A percentile compares a stretch with the other conserved stretches of the same genome.
phyloP scores from a whole-genome alignment of 2,113 vertebrate species.

The Perca schrenkii region DNA sequence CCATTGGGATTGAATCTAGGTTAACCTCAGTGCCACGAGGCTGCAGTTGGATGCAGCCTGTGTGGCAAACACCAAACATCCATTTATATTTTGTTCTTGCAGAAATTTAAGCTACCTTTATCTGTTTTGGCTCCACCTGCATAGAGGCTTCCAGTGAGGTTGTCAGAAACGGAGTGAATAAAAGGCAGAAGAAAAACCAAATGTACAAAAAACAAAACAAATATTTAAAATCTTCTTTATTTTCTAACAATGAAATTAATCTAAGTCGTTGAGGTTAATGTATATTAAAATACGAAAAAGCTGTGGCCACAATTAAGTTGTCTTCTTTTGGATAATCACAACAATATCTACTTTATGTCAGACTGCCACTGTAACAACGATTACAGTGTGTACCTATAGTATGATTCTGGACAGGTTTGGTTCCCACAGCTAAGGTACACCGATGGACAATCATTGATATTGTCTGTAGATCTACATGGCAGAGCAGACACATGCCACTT shows the following conservation, averaged over 20 bases:
- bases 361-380: not conserved
- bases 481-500: constrained; percentile 14
- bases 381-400: constrained; percentile 5
- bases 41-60: not conserved
- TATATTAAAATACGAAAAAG: constrained; percentile 29
- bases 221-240: constrained; percentile 86
- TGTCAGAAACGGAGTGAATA: not conserved
- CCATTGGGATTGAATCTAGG: constrained; percentile 24
- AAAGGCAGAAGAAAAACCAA: not conserved
- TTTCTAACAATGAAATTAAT: constrained; percentile 65
- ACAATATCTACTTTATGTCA: not conserved
- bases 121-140: not conserved
- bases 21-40: constrained; percentile 1
- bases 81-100: not conserved
- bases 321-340: constrained; percentile 16
- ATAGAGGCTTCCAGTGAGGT: no score
- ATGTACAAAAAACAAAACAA: constrained; percentile 13
- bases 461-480: constrained; percentile 29
- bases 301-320: constrained; percentile 13
- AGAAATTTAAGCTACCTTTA: not conserved
- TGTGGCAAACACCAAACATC: not conserved
- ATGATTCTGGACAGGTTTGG: constrained; percentile 5
- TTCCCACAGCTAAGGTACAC: constrained; percentile 1
- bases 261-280: constrained; percentile 25
- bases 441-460: constrained; percentile 9